These are phyloP conservation scores for Daubentonia madagascariensis DNA, from an alignment of 2,113 vertebrate species.

Conservation along the genomic window DNA sequence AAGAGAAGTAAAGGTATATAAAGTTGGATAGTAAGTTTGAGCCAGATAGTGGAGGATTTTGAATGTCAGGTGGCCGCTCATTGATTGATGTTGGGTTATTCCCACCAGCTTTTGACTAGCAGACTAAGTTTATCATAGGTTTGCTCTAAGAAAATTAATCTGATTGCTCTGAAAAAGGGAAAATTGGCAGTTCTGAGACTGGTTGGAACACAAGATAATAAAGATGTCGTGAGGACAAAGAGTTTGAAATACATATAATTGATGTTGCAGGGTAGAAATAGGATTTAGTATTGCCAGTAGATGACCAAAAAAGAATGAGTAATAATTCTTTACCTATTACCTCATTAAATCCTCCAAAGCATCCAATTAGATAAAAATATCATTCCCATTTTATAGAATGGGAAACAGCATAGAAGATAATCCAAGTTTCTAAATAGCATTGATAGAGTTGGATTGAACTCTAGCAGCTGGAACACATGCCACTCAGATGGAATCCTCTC, in stretches of 20 bases:
- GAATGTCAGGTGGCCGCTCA: not conserved
- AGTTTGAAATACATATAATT: not conserved
- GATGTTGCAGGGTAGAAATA: not conserved
- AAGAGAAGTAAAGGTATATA: not conserved
- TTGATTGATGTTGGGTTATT: not conserved
- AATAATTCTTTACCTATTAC: not conserved
- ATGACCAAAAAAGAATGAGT: not conserved
- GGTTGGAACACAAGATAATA: not conserved
- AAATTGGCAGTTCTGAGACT: not conserved
- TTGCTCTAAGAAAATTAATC: not conserved
- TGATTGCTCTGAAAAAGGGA: not conserved
- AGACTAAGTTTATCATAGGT: not conserved
- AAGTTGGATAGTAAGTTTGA: not conserved
- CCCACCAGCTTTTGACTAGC: not conserved
- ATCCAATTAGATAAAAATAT: not conserved
- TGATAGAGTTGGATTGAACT: not conserved
- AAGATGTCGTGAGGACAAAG: not conserved
- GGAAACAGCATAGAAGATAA: not conserved
- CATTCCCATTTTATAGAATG: not conserved
- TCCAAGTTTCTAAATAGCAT: not conserved
- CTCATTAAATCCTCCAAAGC: not conserved
- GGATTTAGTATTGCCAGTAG: not conserved
- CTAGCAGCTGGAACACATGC: not conserved
- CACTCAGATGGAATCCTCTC: not conserved
- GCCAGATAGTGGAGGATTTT: not conserved